Percentiles rank a stretch among this genome's conserved stretches.
phyloP scores from a whole-genome alignment of 1,140 invertebrate species.

The Luehdorfia chinensis region DNA sequence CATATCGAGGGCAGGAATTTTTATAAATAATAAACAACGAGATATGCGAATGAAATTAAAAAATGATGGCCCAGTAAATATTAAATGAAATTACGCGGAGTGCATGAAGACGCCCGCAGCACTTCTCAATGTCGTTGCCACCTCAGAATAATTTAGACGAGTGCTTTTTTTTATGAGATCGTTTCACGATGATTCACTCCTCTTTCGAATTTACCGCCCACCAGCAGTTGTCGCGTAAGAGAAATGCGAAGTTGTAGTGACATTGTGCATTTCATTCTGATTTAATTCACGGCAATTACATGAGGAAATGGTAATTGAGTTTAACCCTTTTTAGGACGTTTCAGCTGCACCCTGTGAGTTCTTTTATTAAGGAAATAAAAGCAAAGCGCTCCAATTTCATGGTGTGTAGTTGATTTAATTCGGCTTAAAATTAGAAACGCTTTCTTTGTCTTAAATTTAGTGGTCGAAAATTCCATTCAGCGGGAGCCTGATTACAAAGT shows the following conservation, averaged over 20 bases:
- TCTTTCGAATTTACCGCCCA: conserved; percentile 26
- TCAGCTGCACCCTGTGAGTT: conserved; percentile 26
- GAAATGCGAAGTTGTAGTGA: conserved; percentile 8
- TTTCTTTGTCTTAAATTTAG: conserved; percentile 12
- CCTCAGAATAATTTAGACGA: conserved; percentile 33
- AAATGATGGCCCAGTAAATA: no score
- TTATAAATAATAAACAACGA: no score
- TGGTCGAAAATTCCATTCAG: neutral
- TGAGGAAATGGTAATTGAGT: conserved; percentile 52
- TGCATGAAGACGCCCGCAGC: neutral
- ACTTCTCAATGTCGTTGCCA: neutral
- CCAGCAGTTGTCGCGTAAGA: conserved; percentile 22
- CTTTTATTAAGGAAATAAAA: conserved; percentile 29
- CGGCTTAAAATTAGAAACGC: conserved; percentile 16
- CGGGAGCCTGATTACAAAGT: neutral
- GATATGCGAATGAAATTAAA: no score
- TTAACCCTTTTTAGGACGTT: conserved; percentile 45
- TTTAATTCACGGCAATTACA: conserved; percentile 50
- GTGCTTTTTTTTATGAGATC: conserved; percentile 38
- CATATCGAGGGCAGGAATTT: no score
- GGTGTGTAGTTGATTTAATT: conserved; percentile 18
- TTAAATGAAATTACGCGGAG: conserved; percentile 3
- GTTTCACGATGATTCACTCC: conserved; percentile 28
- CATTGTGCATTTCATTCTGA: conserved; percentile 32
- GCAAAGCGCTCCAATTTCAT: conserved; percentile 15